These are phyloP conservation scores for Catharus bicknelli DNA, from an alignment of 2,113 vertebrate species.

Conservation along the genomic window DNA sequence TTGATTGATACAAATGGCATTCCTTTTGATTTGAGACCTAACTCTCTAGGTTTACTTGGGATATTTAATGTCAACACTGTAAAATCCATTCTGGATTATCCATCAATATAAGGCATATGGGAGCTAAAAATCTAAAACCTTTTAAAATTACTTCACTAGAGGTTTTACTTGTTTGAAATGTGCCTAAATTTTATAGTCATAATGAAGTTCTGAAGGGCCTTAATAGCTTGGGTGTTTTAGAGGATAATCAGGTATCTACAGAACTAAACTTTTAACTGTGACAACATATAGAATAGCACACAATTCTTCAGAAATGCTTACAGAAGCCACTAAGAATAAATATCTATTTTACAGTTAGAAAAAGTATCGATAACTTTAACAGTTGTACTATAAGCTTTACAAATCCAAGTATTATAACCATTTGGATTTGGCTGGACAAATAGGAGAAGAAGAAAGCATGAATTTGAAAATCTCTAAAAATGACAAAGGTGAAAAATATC, in stretches of 20 bases:
- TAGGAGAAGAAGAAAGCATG: accelerated
- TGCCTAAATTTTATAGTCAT: background rate
- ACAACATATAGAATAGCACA: background rate
- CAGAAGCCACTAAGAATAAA: background rate
- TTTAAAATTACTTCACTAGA: background rate
- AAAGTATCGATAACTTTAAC: background rate
- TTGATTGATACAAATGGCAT: background rate
- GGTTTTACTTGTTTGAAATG: background rate
- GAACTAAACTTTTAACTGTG: background rate
- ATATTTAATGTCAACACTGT: background rate
- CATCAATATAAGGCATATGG: background rate
- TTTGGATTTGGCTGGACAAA: background rate
- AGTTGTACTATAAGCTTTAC: background rate
- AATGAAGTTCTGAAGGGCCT: background rate
- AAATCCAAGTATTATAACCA: background rate
- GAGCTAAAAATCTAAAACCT: background rate
- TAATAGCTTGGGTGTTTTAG: background rate
- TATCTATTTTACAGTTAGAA: background rate
- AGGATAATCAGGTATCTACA: background rate
- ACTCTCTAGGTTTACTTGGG: background rate
- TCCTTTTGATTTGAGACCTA: background rate
- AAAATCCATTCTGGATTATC: background rate
- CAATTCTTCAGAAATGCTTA: background rate
- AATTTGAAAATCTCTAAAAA: background rate
- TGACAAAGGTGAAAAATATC: background rate